Evolutionary conservation across 2,888 invertebrate genomes (phyloP).

Genomic region (Habrosyne pyritoides): DNA sequence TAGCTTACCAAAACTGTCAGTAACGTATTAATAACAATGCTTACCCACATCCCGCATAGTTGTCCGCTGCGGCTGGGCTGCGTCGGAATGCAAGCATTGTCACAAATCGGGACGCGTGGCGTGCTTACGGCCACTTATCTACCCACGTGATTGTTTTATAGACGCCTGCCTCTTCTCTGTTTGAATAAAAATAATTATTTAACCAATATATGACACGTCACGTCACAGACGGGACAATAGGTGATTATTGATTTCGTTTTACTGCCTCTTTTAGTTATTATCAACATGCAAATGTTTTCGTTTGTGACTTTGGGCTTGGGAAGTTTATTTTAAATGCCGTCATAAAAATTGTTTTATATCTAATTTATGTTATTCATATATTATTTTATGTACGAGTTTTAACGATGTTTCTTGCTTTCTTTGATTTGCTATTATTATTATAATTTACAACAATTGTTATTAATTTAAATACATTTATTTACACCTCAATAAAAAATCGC

Average conservation of each 20-base stretch:
- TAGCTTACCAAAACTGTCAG: neutral
- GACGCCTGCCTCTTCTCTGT: conserved; percentile 21
- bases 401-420: too few relatives aligned
- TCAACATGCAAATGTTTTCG: neutral
- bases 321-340: neutral
- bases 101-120: conserved; percentile 26
- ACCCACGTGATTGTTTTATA: conserved; percentile 26
- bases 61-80: conserved; percentile 4
- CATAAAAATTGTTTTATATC: too few relatives aligned
- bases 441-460: too few relatives aligned
- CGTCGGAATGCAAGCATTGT: conserved; percentile 15
- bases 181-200: conserved; percentile 34
- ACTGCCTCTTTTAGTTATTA: neutral
- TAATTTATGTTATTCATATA: too few relatives aligned
- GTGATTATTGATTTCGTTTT: conserved; percentile 16
- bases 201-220: conserved; percentile 7
- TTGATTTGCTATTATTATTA: too few relatives aligned
- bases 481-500: too few relatives aligned
- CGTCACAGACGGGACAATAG: conserved; percentile 15
- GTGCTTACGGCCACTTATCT: conserved; percentile 19
- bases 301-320: neutral
- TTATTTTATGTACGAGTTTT: too few relatives aligned
- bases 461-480: too few relatives aligned
- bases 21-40: conserved; percentile 9
- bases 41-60: conserved; percentile 19